Evolutionary conservation across 2,797 vertebrate genomes (phyloP).

Genomic region (Buphagus erythrorhynchus): DNA sequence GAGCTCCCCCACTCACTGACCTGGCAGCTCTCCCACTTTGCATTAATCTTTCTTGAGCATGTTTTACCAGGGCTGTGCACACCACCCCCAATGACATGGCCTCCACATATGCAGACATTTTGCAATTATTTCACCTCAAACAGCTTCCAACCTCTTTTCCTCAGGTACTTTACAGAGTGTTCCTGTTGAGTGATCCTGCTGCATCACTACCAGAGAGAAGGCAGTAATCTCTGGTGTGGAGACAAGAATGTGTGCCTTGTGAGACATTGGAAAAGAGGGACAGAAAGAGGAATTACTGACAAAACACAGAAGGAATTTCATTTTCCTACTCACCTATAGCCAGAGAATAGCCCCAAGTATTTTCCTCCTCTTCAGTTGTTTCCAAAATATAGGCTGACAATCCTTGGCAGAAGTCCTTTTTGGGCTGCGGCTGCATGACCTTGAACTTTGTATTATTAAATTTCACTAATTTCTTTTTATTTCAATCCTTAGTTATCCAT

Average conservation of each 20-base stretch:
- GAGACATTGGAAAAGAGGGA: background rate
- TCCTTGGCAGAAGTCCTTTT: background rate
- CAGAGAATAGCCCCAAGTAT: background rate
- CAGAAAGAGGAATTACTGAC: background rate
- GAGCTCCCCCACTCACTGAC: background rate
- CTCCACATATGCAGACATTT: background rate
- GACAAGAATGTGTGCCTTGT: background rate
- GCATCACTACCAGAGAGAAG: background rate
- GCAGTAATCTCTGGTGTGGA: background rate
- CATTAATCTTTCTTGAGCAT: background rate
- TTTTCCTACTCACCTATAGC: background rate
- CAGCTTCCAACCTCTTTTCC: background rate
- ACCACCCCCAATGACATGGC: too few relatives aligned
- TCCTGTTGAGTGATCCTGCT: background rate
- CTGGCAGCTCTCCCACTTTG: fast-evolving
- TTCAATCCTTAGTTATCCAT: background rate
- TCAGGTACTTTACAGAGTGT: background rate
- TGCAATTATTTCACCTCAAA: background rate
- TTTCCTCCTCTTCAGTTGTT: background rate
- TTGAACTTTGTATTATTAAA: slow-evolving; percentile 27
- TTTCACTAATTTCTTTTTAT: background rate
- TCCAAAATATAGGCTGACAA: background rate
- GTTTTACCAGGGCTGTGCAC: background rate
- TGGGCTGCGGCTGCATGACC: background rate
- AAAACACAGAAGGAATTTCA: background rate